A percentile compares a stretch with the other conserved stretches of the same genome.
phyloP scores from a whole-genome alignment of 2,797 vertebrate genomes.

The Monodelphis domestica region DNA sequence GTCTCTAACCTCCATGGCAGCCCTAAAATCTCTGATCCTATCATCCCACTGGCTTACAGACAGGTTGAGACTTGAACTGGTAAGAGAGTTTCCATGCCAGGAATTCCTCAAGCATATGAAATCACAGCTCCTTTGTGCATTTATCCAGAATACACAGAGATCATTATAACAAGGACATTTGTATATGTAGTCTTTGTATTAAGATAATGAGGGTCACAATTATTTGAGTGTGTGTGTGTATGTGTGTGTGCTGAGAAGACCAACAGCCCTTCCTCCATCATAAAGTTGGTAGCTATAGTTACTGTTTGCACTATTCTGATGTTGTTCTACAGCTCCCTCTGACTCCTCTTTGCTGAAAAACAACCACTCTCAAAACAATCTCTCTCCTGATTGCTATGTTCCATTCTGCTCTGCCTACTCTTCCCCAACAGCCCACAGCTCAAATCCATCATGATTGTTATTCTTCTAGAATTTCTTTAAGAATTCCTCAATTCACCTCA shows the following conservation, averaged over 20 bases:
- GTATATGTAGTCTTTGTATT: not conserved
- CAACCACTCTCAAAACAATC: not conserved
- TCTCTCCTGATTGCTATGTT: not conserved
- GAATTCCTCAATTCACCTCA: not conserved
- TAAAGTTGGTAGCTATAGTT: not conserved
- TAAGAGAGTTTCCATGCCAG: not conserved
- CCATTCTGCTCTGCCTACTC: not conserved
- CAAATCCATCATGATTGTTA: not conserved
- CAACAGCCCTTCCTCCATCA: not conserved
- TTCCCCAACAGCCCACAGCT: not conserved
- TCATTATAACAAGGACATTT: not conserved
- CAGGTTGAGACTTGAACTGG: not conserved
- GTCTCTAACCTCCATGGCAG: not conserved
- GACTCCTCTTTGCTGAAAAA: slow-evolving; percentile 6
- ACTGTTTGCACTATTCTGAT: not conserved
- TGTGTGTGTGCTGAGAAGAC: not conserved
- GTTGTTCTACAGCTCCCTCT: too few relatives aligned
- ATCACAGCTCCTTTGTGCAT: not conserved
- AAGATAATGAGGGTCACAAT: not conserved
- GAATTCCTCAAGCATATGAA: not conserved
- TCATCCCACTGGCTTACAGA: not conserved
- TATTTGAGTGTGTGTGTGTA: accelerated
- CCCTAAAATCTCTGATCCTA: not conserved
- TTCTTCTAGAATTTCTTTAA: not conserved
- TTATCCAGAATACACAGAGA: not conserved